A percentile compares a stretch with the other conserved stretches of the same genome.
These are phyloP conservation scores for Tachina lurida DNA, from an alignment of 2,888 invertebrate genomes.

Conservation along the genomic window DNA sequence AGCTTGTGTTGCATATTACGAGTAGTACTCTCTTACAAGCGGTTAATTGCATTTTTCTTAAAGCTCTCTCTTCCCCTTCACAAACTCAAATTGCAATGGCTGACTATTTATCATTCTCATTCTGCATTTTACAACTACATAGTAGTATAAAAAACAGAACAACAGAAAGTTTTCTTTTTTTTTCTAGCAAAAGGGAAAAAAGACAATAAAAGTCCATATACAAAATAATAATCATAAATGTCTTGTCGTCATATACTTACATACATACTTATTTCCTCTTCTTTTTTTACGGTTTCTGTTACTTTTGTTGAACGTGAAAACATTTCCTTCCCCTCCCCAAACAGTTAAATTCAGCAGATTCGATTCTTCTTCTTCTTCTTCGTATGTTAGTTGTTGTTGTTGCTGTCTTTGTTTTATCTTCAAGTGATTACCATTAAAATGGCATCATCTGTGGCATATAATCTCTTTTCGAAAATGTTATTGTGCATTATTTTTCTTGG, in stretches of 20 bases:
- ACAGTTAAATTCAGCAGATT: conserved; percentile 16
- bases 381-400: background rate
- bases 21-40: background rate
- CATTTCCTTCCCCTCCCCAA: conserved; percentile 28
- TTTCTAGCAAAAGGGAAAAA: conserved; percentile 21
- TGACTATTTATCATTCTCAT: conserved; percentile 34
- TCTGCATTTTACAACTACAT: conserved; percentile 13
- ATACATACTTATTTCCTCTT: conserved; percentile 30
- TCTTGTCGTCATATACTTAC: conserved; percentile 53
- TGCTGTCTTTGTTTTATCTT: conserved; percentile 37
- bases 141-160: conserved; percentile 50
- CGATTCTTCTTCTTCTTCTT: background rate
- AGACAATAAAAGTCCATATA: conserved; percentile 67
- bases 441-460: conserved; percentile 65
- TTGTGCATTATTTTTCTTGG: conserved; percentile 56
- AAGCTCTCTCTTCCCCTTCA: conserved; percentile 12
- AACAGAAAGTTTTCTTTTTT: conserved; percentile 12
- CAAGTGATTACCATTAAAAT: conserved; percentile 57
- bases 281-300: background rate
- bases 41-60: conserved; percentile 27
- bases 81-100: conserved; percentile 32
- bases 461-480: conserved; percentile 56
- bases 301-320: conserved; percentile 37
- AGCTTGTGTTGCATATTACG: background rate
- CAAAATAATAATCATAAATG: conserved; percentile 71